phyloP scores from a whole-genome alignment of 2,113 vertebrate genomes.

The Edolisoma coerulescens region DNA sequence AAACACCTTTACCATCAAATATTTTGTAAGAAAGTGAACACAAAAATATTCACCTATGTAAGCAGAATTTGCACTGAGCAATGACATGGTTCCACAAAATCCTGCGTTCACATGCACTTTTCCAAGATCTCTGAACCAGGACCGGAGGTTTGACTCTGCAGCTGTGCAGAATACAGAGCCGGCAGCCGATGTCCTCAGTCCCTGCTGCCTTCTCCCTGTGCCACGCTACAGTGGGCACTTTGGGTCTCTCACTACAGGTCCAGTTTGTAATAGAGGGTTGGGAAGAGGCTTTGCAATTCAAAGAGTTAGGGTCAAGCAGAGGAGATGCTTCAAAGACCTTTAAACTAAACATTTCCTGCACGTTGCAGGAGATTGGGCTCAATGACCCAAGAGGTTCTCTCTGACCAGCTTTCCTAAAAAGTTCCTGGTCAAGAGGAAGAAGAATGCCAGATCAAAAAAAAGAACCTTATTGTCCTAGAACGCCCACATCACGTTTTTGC shows the following conservation, averaged over 20 bases:
- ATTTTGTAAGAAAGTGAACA: not conserved
- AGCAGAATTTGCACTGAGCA: not conserved
- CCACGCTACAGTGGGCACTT: not conserved
- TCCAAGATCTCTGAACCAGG: slow-evolving; percentile 25
- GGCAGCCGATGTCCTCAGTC: rapidly evolving
- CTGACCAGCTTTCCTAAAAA: slow-evolving; percentile 17
- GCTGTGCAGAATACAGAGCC: not conserved
- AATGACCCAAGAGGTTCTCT: not conserved
- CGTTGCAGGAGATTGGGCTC: not conserved
- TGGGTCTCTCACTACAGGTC: not conserved
- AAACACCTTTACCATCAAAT: not conserved
- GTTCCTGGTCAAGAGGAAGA: not conserved
- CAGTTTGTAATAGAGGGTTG: not conserved
- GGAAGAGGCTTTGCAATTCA: not conserved
- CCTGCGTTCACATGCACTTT: not conserved
- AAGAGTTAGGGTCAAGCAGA: not conserved
- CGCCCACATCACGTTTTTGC: not conserved
- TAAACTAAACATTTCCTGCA: not conserved
- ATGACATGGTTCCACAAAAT: not conserved
- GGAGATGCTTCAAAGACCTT: not conserved
- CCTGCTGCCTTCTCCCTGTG: not conserved
- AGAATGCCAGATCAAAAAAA: not conserved
- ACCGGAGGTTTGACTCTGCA: not conserved
- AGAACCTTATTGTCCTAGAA: not conserved
- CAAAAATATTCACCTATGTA: not conserved